Percentiles rank a stretch among this genome's conserved stretches.
phyloP scores from a whole-genome alignment of 1,140 invertebrate species.

The Psilanteris sp. region DNA sequence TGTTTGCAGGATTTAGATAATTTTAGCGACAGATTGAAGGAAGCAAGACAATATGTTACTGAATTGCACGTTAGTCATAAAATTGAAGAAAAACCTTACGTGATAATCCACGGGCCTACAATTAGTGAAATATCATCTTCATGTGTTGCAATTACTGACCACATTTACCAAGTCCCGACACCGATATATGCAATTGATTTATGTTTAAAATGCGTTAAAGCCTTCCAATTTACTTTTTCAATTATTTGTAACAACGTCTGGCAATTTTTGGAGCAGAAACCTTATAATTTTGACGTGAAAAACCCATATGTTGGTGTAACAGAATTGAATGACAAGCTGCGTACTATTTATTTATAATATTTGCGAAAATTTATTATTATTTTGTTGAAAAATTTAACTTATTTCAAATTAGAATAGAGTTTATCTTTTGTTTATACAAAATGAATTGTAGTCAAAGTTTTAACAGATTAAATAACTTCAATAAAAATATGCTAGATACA shows the following conservation, averaged over 20 bases:
- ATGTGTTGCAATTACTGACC: neutral
- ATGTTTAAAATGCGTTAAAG: neutral
- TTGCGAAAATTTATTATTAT: too few species aligned
- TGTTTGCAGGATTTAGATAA: too few species aligned
- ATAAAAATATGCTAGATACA: conserved; percentile 8
- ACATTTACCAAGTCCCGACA: neutral
- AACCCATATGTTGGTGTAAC: neutral
- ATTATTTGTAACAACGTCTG: neutral
- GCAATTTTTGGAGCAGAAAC: neutral
- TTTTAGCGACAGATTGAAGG: neutral
- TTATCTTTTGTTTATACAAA: too few species aligned
- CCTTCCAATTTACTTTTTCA: neutral
- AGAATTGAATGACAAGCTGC: neutral
- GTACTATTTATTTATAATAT: too few species aligned
- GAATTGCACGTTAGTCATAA: neutral
- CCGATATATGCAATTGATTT: neutral
- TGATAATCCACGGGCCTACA: neutral
- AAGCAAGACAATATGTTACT: neutral
- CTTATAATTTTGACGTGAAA: neutral
- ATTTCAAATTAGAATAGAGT: too few species aligned
- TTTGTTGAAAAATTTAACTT: too few species aligned
- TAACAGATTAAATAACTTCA: too few species aligned
- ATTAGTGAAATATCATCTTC: neutral
- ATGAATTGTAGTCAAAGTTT: too few species aligned
- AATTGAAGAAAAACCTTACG: neutral